A percentile compares a stretch with the other conserved stretches of the same genome.
These are phyloP conservation scores for Leptura quadrifasciata DNA, from an alignment of 2,888 invertebrate genomes.

Conservation along the genomic window DNA sequence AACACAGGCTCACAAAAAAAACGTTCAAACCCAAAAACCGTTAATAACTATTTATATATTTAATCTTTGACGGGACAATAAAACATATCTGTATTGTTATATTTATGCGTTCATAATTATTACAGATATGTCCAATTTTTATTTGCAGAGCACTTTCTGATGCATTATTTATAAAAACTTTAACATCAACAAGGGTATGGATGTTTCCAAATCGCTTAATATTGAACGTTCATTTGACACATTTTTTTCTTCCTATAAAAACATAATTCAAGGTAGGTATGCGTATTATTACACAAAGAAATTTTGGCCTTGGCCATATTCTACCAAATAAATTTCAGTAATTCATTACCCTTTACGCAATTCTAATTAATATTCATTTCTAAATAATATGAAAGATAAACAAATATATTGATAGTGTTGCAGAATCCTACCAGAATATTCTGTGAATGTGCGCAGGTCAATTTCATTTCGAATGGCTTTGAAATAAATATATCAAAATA, in stretches of 20 bases:
- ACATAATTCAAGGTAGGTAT: slow-evolving; percentile 1
- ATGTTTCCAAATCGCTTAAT: neutral
- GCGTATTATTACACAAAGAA: neutral
- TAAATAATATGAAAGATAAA: neutral
- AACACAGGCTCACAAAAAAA: too few species aligned
- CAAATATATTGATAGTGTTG: neutral
- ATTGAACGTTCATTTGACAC: slow-evolving; percentile 2
- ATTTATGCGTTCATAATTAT: too few species aligned
- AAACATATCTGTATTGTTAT: too few species aligned
- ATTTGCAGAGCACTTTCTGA: too few species aligned
- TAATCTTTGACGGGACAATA: too few species aligned
- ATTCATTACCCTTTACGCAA: neutral
- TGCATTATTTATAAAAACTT: too few species aligned
- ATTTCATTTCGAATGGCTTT: neutral
- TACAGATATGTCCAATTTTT: too few species aligned
- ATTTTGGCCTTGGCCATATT: slow-evolving; percentile 12
- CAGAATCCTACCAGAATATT: neutral
- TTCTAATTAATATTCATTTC: neutral
- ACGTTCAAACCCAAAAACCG: too few species aligned
- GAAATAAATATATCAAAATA: neutral
- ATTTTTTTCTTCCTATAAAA: neutral
- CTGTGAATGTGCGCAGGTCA: neutral
- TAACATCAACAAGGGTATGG: neutral
- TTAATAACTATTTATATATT: too few species aligned
- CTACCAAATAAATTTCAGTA: neutral